phyloP scores from a whole-genome alignment of 1,140 invertebrate genomes.

The Drosophila grimshawi region DNA sequence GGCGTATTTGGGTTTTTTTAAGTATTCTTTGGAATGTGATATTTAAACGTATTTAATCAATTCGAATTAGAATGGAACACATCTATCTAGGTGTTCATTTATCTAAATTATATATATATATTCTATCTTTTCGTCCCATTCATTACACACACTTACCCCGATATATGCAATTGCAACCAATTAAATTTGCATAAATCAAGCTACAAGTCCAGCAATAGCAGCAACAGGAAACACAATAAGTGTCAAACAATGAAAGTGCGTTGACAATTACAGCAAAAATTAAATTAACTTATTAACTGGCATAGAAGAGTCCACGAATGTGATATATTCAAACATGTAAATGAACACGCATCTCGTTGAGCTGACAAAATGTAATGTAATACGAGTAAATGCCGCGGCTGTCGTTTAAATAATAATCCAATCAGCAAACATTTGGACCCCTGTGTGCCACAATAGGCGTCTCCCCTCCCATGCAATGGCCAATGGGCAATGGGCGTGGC shows the following conservation, averaged over 20 bases:
- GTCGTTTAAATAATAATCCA: slow-evolving; percentile 79
- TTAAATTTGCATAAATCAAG: slow-evolving; percentile 80
- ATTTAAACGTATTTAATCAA: background rate
- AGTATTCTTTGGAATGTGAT: background rate
- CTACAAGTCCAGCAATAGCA: slow-evolving; percentile 3
- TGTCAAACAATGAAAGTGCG: slow-evolving; percentile 75
- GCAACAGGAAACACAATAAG: slow-evolving; percentile 34
- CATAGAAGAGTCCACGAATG: slow-evolving; percentile 15
- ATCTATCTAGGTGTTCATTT: background rate
- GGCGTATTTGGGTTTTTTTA: background rate
- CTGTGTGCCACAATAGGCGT: slow-evolving; percentile 36
- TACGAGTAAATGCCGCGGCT: slow-evolving; percentile 58
- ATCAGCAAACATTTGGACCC: slow-evolving; percentile 63
- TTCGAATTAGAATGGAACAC: background rate
- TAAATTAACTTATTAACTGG: slow-evolving; percentile 80
- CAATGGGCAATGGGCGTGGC: slow-evolving; percentile 17
- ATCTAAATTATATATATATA: slow-evolving; percentile 17
- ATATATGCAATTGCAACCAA: slow-evolving; percentile 62
- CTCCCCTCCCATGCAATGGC: background rate
- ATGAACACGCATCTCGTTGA: slow-evolving; percentile 22
- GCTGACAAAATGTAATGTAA: slow-evolving; percentile 75
- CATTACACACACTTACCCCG: background rate
- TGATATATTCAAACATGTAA: slow-evolving; percentile 57
- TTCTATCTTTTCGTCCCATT: background rate
- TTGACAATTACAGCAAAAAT: slow-evolving; percentile 80